Percentiles rank a stretch among this genome's conserved stretches.
Evolutionary conservation across 1,140 invertebrate genomes (phyloP).

Genomic region (Brachionus manjavacas): DNA sequence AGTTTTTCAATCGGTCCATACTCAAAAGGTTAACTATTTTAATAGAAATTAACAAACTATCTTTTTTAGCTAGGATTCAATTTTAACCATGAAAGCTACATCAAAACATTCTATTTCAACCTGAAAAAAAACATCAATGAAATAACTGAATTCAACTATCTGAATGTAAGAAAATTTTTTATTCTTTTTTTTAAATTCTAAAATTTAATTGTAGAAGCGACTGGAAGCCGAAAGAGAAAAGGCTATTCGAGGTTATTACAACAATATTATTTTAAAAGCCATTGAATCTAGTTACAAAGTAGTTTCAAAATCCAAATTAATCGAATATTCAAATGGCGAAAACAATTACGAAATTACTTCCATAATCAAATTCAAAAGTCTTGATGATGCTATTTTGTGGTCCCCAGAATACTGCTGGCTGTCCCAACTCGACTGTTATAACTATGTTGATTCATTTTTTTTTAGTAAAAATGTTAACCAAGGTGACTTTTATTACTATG

Average conservation of each 20-base stretch:
- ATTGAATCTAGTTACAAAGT: conserved; percentile 1
- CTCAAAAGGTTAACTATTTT: no score
- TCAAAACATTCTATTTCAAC: background rate
- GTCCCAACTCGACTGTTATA: background rate
- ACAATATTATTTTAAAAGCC: background rate
- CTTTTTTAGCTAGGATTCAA: background rate
- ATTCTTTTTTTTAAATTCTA: background rate
- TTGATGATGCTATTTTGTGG: background rate
- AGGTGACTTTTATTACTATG: background rate
- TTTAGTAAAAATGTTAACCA: background rate
- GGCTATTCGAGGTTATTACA: background rate
- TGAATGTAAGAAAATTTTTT: background rate
- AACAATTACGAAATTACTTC: background rate
- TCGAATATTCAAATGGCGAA: background rate
- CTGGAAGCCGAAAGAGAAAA: background rate
- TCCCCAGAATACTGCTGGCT: background rate
- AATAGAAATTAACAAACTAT: background rate
- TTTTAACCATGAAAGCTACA: background rate
- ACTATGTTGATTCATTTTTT: background rate
- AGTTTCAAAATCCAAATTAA: background rate
- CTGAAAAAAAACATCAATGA: background rate
- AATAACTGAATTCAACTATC: background rate
- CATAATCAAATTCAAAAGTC: background rate
- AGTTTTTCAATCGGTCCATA: no score
- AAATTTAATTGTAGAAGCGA: background rate